Percentiles rank a stretch among this genome's conserved stretches.
phyloP scores from a whole-genome alignment of 1,140 invertebrate species.

The Rhagoletis pomonella region DNA sequence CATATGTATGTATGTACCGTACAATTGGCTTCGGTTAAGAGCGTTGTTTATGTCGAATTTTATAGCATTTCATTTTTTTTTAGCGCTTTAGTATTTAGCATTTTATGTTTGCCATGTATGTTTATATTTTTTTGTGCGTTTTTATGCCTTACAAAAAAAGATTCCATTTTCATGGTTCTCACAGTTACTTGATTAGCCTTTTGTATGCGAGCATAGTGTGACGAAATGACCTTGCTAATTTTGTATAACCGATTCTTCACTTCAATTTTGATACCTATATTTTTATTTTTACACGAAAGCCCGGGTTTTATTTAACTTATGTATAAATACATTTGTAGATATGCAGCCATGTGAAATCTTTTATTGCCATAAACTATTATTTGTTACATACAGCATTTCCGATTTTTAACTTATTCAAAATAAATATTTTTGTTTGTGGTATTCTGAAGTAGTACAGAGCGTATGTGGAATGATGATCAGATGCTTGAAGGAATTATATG shows the following conservation, averaged over 20 bases:
- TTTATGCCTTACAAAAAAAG: not conserved
- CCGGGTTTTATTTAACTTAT: too few species aligned
- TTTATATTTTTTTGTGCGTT: not conserved
- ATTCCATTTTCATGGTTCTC: not conserved
- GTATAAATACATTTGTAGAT: too few species aligned
- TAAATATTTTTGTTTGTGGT: not conserved
- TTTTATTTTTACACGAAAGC: not conserved
- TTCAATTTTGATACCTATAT: not conserved
- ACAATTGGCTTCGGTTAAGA: too few species aligned
- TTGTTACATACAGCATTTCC: not conserved
- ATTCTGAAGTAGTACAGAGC: too few species aligned
- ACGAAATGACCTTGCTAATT: not conserved
- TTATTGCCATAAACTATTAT: not conserved
- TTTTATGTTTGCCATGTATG: not conserved
- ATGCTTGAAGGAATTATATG: too few species aligned
- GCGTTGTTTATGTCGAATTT: too few species aligned
- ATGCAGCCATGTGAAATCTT: not conserved
- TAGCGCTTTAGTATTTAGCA: not conserved
- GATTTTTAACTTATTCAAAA: not conserved
- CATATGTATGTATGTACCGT: too few species aligned
- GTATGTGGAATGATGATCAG: too few species aligned
- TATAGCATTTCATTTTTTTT: not conserved
- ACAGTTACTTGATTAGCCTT: not conserved
- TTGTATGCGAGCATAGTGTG: constrained; percentile 20
- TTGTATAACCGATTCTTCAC: not conserved